Percentiles rank a stretch among this genome's conserved stretches.
Evolutionary conservation across 2,797 vertebrate genomes (phyloP).

Genomic region (Dallia pectoralis): DNA sequence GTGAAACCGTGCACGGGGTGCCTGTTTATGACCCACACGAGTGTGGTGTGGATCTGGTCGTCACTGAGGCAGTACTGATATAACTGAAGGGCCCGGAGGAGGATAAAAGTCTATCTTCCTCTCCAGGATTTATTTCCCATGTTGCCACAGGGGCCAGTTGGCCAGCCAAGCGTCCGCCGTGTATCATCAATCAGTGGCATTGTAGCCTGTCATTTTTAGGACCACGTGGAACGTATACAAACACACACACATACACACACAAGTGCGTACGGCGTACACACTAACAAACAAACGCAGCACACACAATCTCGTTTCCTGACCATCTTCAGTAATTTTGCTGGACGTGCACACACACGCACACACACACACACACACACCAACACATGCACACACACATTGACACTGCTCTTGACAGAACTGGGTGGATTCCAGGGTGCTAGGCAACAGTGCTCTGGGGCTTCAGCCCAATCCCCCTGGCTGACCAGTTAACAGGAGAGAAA

Average conservation of each 20-base stretch:
- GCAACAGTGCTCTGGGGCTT: slow-evolving; percentile 1
- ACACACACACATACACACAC: background rate
- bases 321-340: background rate
- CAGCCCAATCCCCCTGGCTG: background rate
- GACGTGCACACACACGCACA: background rate
- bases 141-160: background rate
- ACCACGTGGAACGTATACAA: background rate
- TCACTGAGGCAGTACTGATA: slow-evolving; percentile 1
- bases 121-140: background rate
- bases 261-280: no score
- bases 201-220: background rate
- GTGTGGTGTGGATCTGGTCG: background rate
- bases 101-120: background rate
- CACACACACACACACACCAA: background rate
- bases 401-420: slow-evolving; percentile 26
- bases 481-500: background rate
- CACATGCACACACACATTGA: background rate
- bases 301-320: background rate
- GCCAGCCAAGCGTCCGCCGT: background rate
- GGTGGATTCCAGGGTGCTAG: slow-evolving; percentile 21
- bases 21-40: background rate
- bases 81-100: background rate
- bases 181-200: background rate
- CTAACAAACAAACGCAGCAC: background rate
- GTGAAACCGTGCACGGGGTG: background rate